These are phyloP conservation scores for Morone saxatilis DNA, from an alignment of 2,113 vertebrate species.

Conservation along the genomic window DNA sequence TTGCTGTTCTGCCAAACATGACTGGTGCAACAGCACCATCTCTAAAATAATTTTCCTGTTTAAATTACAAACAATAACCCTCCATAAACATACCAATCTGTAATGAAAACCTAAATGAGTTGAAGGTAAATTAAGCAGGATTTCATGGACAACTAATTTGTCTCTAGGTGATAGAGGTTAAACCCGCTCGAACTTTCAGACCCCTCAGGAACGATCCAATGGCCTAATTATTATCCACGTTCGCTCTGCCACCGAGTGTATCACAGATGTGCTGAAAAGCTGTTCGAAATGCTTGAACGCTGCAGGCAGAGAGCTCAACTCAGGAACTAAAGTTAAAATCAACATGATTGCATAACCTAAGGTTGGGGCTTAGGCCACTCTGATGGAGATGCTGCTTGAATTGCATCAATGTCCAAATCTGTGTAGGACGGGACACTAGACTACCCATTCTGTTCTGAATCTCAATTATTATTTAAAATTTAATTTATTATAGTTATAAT, in stretches of 20 bases:
- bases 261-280: conserved; percentile 25
- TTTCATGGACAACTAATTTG: conserved; percentile 34
- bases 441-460: background rate
- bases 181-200: background rate
- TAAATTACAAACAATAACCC: conserved; percentile 27
- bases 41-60: background rate
- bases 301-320: conserved; percentile 22
- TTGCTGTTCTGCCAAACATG: background rate
- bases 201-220: conserved; percentile 33
- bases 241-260: background rate
- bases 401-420: conserved; percentile 44
- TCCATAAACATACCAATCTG: conserved; percentile 9
- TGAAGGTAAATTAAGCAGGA: conserved; percentile 25
- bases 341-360: conserved; percentile 47
- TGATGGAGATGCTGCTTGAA: conserved; percentile 38
- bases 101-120: conserved; percentile 20
- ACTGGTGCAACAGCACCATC: background rate
- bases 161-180: conserved; percentile 36
- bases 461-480: too few species aligned
- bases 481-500: too few species aligned
- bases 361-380: conserved; percentile 27
- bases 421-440: conserved; percentile 19
- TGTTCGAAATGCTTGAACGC: conserved; percentile 24
- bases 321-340: conserved; percentile 38
- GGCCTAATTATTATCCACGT: conserved; percentile 35